Base-by-base conservation (phyloP, 2,797 vertebrate genomes). In the Lacerta agilis region DNA sequence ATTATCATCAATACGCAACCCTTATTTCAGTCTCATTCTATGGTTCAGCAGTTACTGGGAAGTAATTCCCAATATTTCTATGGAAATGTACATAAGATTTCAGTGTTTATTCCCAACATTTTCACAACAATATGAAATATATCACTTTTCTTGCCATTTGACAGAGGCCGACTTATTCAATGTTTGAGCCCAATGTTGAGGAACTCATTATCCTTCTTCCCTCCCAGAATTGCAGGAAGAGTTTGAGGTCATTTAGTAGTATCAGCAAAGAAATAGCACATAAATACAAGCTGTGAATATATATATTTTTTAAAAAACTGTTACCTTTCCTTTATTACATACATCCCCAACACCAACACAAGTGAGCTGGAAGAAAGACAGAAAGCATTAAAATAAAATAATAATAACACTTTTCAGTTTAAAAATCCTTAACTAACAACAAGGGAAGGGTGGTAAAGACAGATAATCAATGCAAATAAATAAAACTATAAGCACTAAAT, bases 311-410 rank as follows among this genome's bases (percentile, higher is more conserved):
- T 3, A 1, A 33, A 33, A 33, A 38, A 55, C 61, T 87, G 97
- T 96, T 93, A 99, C 99, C 98, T 98, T 99, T 91, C 98, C 98
- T 97, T 98, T 99, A 92, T 99, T 99, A 95, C 98, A 99, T 3
- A 99, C 94, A 61, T 99, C 98, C 94, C 99, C 99, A 45, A 99
- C 97, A 0, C 98, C 97, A 55, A 99, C 98, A 8, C 98, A 99
- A 0, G 99, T 99, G 92, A 99, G 96, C 99, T 99, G 96, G 55
- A 95, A 96, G 90, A 95, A 94, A 73, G 36, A 18, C 6, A 20
- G 88, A 90, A 29, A 67, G 33, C 20, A 71, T 72, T 88, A 85
- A 36, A 41, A 1, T 55, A 55, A n/a, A 80, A 79, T 71, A 66
- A 41, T 11, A 27, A 0, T 71, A 49, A 49, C 23, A 36, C 9